These are phyloP conservation scores for Halictus ligatus DNA, from an alignment of 2,888 invertebrate genomes.

Conservation along the genomic window DNA sequence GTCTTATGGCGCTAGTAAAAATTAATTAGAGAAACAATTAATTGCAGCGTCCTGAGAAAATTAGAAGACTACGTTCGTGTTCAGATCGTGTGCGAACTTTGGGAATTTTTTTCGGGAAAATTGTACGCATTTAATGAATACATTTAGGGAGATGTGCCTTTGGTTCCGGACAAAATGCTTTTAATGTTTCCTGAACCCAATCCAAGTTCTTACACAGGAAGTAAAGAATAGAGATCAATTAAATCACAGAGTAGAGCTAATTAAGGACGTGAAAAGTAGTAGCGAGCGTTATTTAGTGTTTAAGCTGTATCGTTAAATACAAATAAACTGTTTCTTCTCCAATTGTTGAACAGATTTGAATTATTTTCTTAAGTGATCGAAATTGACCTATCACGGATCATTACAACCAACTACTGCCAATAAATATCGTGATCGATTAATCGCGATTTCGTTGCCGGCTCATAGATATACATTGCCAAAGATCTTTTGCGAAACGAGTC, in stretches of 20 bases:
- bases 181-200: not conserved
- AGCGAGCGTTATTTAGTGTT: slow-evolving; percentile 55
- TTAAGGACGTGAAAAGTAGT: not conserved
- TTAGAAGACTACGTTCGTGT: not conserved
- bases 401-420: not conserved
- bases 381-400: slow-evolving; percentile 1
- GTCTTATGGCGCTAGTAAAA: slow-evolving; percentile 73
- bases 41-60: not conserved
- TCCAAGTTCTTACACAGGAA: not conserved
- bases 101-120: not conserved
- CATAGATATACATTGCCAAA: slow-evolving; percentile 11
- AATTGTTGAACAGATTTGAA: slow-evolving; percentile 60
- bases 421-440: slow-evolving; percentile 20
- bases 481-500: slow-evolving; percentile 9
- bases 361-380: slow-evolving; percentile 8
- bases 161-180: not conserved
- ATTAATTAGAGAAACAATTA: not conserved
- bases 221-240: not conserved
- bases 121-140: too few species aligned
- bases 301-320: slow-evolving; percentile 54
- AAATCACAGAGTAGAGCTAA: not conserved
- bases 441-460: slow-evolving; percentile 16
- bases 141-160: too few species aligned
- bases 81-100: not conserved
- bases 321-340: slow-evolving; percentile 53